Base-by-base conservation (phyloP, 2,888 invertebrate species). In the Nephrotoma flavescens region DNA sequence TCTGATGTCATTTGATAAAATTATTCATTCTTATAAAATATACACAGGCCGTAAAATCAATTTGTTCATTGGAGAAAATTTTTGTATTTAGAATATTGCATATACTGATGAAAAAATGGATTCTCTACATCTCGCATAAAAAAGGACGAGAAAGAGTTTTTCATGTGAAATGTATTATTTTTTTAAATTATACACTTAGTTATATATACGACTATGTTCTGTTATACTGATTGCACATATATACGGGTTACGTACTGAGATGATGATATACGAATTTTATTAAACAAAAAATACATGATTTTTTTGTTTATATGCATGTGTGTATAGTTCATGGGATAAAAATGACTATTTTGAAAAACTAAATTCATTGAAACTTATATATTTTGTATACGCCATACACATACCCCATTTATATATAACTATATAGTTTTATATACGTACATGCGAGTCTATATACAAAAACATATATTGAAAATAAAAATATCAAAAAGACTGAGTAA, bases 401-500 rank as follows among this genome's bases (percentile, higher is more conserved):
- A 31, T 31, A 31, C 31, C 31, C 31, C 31, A 31, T 31, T 31
- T 31, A 31, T 2, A 2, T 31, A n/a, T n/a, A n/a, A n/a, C n/a
- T n/a, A 19, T 19, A 31, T 31, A 31, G 31, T 31, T 31, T 31
- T 31, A 31, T 31, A 31, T 31, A 31, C 31, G 31, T 31, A 31
- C 31, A 31, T 31, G 31, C 31, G 31, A 31, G 31, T 31, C 31
- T 31, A 31, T 31, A n/a, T 42, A 84, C 42, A 42, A 42, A 84
- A 84, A 42, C 42, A 15, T 42, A 84, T 84, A 84, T 84, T 84
- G 84, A 84, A 84, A 42, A 41, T 42, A 84, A 84, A 84, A 84
- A 84, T 42, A 42, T 84, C 41, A 42, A 84, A 84, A 84, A 84
- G 84, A 84, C 84, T 84, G 84, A 84, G 84, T 42, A 84, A 84